Evolutionary conservation across 2,113 vertebrate species (phyloP), one percentile per base, ranked within the genome.

Genomic region (Typhlomys cinereus): DNA sequence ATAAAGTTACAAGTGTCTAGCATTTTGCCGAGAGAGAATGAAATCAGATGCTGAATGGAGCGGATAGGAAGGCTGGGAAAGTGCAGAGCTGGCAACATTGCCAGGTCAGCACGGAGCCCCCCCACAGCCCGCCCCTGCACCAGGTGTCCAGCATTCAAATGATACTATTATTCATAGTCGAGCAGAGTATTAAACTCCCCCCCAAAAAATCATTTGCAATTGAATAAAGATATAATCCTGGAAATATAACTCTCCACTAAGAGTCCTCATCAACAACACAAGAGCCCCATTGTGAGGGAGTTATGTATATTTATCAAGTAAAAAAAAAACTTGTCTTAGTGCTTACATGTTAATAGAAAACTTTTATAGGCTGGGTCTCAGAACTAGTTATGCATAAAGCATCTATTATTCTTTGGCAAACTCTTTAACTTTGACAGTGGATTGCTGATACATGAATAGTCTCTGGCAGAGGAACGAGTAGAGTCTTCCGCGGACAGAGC

Each of bases 181-280:
- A 98, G 98, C 98, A 98, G 98, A 99, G 99, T 99, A 99, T 99
- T 99, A 99, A 99, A 99, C 98, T 97, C 97, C 97, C 98, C 98
- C 98, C 97, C 97, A 98, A 98, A 64, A 99, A 99, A 99, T 99
- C 98, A 99, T 99, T 99, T 99, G 99, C 99, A 99, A 99, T 98
- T 99, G 99, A 99, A 99, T 99, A 99, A 99, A 99, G 99, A 99
- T 99, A 99, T 99, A 99, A 99, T 99, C 99, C 99, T 99, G 99
- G 99, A 99, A 99, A 99, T 99, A 99, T 99, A 99, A 99, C 99
- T 99, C 99, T 99, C 99, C 99, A 99, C 99, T 99, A 99, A 99
- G 98, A 98, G 98, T 98, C 98, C 98, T 98, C 98, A 99, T 99
- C 99, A 99, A 98, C 99, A 98, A 98, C 98, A 99, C 99, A 99